Evolutionary conservation across 2,113 vertebrate genomes (phyloP).

Genomic region (Xiphias gladius): DNA sequence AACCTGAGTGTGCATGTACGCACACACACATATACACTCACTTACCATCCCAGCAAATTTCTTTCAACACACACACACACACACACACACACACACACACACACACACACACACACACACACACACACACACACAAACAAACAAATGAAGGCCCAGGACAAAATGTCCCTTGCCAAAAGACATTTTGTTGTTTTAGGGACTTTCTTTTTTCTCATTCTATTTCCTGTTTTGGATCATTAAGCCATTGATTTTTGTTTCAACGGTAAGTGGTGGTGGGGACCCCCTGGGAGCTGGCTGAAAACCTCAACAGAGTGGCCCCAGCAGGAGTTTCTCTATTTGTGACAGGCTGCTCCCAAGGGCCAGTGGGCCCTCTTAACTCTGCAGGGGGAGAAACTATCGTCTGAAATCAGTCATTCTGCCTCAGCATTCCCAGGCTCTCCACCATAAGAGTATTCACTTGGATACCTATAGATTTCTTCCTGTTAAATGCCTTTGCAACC

Average conservation of each 20-base stretch:
- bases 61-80: slow-evolving; percentile 68
- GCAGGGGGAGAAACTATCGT: slow-evolving; percentile 69
- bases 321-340: slow-evolving; percentile 82
- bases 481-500: slow-evolving; percentile 51
- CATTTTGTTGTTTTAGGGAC: slow-evolving; percentile 86
- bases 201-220: slow-evolving; percentile 84
- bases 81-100: slow-evolving; percentile 71
- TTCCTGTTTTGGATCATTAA: slow-evolving; percentile 89
- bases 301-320: slow-evolving; percentile 82
- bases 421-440: slow-evolving; percentile 50
- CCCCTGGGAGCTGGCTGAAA: slow-evolving; percentile 80
- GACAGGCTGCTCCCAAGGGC: slow-evolving; percentile 81
- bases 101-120: slow-evolving; percentile 64
- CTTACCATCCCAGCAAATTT: slow-evolving; percentile 72
- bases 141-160: slow-evolving; percentile 78
- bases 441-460: slow-evolving; percentile 44
- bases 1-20: slow-evolving; percentile 52
- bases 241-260: slow-evolving; percentile 88
- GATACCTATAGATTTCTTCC: slow-evolving; percentile 62
- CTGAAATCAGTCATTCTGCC: slow-evolving; percentile 75
- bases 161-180: slow-evolving; percentile 84
- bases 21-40: slow-evolving; percentile 62
- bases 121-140: slow-evolving; percentile 72
- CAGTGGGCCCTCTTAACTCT: slow-evolving; percentile 70
- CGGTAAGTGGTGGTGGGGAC: slow-evolving; percentile 83